These are phyloP conservation scores for Cynodonichthys magdalenae DNA, from an alignment of 2,797 vertebrate genomes.

Conservation along the genomic window DNA sequence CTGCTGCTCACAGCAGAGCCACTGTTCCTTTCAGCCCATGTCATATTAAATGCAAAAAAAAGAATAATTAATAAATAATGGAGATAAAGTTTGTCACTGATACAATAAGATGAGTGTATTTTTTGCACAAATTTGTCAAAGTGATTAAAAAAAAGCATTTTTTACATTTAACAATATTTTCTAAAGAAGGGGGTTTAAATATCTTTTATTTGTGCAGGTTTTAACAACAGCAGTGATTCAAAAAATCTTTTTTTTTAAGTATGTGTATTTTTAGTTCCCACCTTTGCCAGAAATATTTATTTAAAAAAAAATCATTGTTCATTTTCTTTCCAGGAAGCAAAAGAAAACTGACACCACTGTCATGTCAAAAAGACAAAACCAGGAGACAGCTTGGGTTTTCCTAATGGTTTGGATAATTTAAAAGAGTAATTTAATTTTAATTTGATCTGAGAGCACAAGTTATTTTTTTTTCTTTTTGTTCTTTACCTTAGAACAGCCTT, in stretches of 20 bases:
- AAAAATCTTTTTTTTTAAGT: background rate
- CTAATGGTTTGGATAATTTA: background rate
- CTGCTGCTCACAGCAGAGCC: constrained; percentile 14
- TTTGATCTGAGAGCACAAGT: background rate
- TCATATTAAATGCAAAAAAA: background rate
- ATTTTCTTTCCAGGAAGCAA: constrained; percentile 1
- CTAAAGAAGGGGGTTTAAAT: background rate
- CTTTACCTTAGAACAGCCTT: background rate
- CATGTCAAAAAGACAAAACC: background rate
- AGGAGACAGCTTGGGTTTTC: background rate
- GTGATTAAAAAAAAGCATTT: too few species aligned
- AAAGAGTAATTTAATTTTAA: background rate
- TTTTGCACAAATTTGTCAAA: too few species aligned
- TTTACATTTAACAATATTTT: background rate
- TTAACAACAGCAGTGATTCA: too few species aligned
- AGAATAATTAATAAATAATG: background rate
- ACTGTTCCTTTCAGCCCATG: constrained; percentile 13
- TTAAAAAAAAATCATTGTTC: background rate
- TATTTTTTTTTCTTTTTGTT: background rate
- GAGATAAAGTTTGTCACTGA: background rate
- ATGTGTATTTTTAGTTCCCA: background rate
- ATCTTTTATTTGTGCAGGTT: background rate
- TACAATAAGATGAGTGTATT: too few species aligned
- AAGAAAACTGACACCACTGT: background rate
- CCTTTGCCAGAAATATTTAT: background rate